Evolutionary conservation across 2,888 invertebrate genomes (phyloP).

Genomic region (Platypus cylindrus): DNA sequence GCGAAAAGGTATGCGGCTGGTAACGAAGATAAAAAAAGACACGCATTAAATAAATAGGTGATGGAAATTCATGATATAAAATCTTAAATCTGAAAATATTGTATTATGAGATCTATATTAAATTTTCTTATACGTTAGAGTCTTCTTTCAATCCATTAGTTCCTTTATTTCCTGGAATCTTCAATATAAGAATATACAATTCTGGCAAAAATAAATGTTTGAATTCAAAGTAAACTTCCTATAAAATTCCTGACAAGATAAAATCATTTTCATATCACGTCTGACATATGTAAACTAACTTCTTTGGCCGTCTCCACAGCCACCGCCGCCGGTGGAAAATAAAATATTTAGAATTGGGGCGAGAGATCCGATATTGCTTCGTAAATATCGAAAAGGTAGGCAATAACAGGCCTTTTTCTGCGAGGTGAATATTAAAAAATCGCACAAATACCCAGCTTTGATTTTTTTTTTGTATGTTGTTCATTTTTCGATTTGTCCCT

Average conservation of each 20-base stretch:
- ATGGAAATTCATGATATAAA: too few species aligned
- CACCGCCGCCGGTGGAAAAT: conserved; percentile 28
- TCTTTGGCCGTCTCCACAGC: too few species aligned
- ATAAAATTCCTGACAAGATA: conserved; percentile 19
- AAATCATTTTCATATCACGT: conserved; percentile 31
- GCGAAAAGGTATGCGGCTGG: too few species aligned
- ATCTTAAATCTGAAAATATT: too few species aligned
- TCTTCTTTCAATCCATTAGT: too few species aligned
- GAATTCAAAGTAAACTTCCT: conserved; percentile 17
- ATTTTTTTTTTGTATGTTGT: conserved; percentile 6
- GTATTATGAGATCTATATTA: too few species aligned
- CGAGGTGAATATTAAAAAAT: conserved; percentile 17
- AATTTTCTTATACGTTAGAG: too few species aligned
- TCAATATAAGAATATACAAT: too few species aligned
- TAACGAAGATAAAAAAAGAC: too few species aligned
- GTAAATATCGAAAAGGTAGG: conserved; percentile 21
- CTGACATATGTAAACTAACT: conserved; percentile 33
- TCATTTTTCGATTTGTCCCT: conserved; percentile 4
- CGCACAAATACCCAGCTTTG: conserved; percentile 9
- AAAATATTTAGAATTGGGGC: conserved; percentile 33
- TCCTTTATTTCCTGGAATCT: too few species aligned
- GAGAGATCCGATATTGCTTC: conserved; percentile 21
- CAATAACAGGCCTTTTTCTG: conserved; percentile 20
- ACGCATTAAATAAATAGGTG: too few species aligned
- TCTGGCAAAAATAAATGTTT: too few species aligned